A percentile compares a stretch with the other conserved stretches of the same genome.
Conservation (phyloP, 30 jellyfish, hydroid and myxozoan genomes). For the Turritopsis rubra region DNA sequence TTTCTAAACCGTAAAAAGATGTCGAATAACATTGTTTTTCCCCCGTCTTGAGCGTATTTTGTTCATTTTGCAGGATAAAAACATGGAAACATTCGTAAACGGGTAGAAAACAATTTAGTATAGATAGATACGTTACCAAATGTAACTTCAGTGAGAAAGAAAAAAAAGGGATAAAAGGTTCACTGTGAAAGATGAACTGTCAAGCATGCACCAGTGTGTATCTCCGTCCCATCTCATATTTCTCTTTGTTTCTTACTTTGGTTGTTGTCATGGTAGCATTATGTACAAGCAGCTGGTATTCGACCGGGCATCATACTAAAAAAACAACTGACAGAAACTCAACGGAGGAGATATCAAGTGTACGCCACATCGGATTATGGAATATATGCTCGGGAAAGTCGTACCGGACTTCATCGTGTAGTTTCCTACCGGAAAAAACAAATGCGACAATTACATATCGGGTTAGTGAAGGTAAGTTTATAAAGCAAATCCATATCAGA, state of each 20-base stretch:
- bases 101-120: background rate
- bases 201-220: constrained; percentile 18
- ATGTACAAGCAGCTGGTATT: constrained; percentile 29
- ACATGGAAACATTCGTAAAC: background rate
- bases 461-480: background rate
- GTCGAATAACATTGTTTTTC: background rate
- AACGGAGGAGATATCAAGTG: background rate
- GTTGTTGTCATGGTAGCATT: constrained; percentile 8
- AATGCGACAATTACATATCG: background rate
- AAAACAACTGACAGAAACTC: background rate
- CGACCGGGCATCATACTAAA: background rate
- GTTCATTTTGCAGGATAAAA: background rate
- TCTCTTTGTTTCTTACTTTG: constrained; percentile 10
- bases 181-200: background rate
- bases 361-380: constrained; percentile 19
- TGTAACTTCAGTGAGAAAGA: background rate
- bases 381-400: constrained; percentile 16
- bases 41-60: background rate
- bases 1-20: background rate
- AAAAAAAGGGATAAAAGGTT: background rate
- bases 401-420: background rate
- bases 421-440: constrained; percentile 21
- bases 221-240: constrained; percentile 26
- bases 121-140: background rate
- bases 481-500: background rate